Conservation (phyloP, 2,888 invertebrate species). For the Acrocyrtus sp. region DNA sequence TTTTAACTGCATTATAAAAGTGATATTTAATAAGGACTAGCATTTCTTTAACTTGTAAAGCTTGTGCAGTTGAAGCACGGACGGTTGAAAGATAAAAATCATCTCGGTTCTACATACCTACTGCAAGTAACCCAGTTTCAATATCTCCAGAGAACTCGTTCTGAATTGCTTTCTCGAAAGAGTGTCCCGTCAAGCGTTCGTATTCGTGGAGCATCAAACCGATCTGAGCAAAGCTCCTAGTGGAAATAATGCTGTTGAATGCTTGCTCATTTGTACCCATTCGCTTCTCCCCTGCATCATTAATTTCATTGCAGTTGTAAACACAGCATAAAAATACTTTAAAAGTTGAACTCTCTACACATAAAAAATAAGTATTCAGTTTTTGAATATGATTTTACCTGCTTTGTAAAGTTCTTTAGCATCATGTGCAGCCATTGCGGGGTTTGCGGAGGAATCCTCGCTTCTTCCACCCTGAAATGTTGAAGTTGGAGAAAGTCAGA, state of each 20-base stretch:
- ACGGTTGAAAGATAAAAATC: too few relatives aligned
- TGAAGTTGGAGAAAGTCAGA: constrained; percentile 90
- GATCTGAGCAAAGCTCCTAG: constrained; percentile 89
- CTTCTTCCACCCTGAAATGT: constrained; percentile 83
- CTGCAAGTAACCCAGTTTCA: constrained; percentile 82
- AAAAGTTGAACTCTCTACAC: too few relatives aligned
- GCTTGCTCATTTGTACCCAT: constrained; percentile 85
- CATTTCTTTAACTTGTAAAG: too few relatives aligned
- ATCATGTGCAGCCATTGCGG: constrained; percentile 78
- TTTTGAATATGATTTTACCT: constrained; percentile 68
- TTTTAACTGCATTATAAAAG: constrained; percentile 80
- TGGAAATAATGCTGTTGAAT: constrained; percentile 85
- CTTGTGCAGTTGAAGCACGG: too few relatives aligned
- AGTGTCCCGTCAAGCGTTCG: constrained; percentile 77
- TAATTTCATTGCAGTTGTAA: too few relatives aligned
- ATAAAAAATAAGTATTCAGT: too few relatives aligned
- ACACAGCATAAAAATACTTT: constrained; percentile 8
- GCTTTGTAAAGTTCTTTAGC: constrained; percentile 82
- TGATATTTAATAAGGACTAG: too few relatives aligned
- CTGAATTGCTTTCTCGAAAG: constrained; percentile 81
- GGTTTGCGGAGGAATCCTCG: constrained; percentile 81
- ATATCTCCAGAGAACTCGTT: constrained; percentile 88
- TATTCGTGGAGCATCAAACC: constrained; percentile 86
- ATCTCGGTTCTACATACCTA: too few relatives aligned
- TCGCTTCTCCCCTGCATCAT: constrained; percentile 72